phyloP scores from a whole-genome alignment of 1,140 invertebrate species.

The Anagrus nilaparvatae region DNA sequence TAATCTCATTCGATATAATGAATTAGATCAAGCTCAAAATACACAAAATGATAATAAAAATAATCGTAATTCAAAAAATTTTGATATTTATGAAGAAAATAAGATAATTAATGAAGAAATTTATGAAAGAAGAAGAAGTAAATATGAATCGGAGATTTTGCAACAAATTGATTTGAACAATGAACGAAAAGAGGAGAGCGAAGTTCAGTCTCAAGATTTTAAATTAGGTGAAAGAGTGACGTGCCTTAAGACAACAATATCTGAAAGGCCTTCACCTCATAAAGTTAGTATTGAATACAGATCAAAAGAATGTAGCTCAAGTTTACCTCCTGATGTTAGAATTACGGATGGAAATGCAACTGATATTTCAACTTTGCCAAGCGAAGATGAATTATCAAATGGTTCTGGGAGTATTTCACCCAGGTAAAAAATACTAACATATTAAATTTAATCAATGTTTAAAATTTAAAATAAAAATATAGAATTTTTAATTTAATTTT shows the following conservation, averaged over 20 bases:
- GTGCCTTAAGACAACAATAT: conserved; percentile 37
- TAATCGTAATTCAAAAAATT: conserved; percentile 27
- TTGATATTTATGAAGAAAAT: conserved; percentile 22
- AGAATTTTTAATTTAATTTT: no score
- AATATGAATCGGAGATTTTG: conserved; percentile 25
- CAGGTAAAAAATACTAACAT: no score
- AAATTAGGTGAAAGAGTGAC: conserved; percentile 46
- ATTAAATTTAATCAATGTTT: no score
- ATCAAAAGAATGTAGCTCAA: conserved; percentile 35
- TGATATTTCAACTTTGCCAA: conserved; percentile 37
- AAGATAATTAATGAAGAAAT: conserved; percentile 21
- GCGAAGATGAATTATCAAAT: conserved; percentile 50
- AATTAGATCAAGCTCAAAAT: conserved; percentile 26
- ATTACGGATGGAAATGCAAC: conserved; percentile 44
- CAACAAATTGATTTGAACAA: conserved; percentile 16
- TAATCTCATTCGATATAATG: conserved; percentile 28
- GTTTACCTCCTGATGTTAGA: conserved; percentile 34
- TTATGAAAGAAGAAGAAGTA: conserved; percentile 30
- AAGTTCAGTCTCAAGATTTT: conserved; percentile 38
- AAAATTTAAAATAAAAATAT: no score
- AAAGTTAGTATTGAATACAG: conserved; percentile 43
- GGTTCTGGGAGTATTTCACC: conserved; percentile 47
- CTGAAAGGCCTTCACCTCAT: conserved; percentile 35
- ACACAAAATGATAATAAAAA: conserved; percentile 25
- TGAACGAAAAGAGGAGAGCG: conserved; percentile 20